A percentile compares a stretch with the other conserved stretches of the same genome.
Evolutionary conservation across 2,113 vertebrate genomes (phyloP).

Genomic region (Heterotis niloticus): DNA sequence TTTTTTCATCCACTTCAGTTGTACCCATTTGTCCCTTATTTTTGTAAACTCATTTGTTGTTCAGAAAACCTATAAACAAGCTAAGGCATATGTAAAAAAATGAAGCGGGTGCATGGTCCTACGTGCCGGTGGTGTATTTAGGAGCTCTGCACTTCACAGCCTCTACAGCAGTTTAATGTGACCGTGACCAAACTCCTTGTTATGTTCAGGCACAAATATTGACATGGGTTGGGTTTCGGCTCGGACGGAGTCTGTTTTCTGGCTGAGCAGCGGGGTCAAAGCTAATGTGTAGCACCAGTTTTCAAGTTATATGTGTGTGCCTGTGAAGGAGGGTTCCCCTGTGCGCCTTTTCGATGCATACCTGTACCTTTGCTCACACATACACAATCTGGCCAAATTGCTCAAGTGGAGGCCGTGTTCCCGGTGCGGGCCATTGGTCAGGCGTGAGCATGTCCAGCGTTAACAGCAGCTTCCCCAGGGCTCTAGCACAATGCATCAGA

Average conservation of each 20-base stretch:
- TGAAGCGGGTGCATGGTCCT: background rate
- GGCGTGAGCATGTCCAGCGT: conserved; percentile 38
- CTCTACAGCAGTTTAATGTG: no score
- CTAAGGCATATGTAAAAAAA: background rate
- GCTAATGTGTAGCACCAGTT: no score
- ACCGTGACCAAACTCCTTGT: no score
- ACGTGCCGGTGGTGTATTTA: background rate
- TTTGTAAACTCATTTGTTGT: background rate
- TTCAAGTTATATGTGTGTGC: no score
- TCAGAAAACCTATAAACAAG: background rate
- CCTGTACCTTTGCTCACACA: background rate
- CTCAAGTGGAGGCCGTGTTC: conserved; percentile 34
- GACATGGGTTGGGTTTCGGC: no score
- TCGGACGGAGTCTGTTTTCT: no score
- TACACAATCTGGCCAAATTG: background rate
- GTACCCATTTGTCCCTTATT: background rate
- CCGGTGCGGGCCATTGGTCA: conserved; percentile 34
- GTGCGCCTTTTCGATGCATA: background rate
- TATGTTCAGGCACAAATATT: no score
- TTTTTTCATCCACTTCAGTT: background rate
- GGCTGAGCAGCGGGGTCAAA: no score
- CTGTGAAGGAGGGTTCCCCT: no score
- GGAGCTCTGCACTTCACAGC: no score
- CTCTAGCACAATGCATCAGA: conserved; percentile 45
- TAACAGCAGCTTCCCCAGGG: conserved; percentile 31